Evolutionary conservation across 2,797 vertebrate species (phyloP), one percentile per base, ranked within the genome.

Genomic region (Sciaenops ocellatus): DNA sequence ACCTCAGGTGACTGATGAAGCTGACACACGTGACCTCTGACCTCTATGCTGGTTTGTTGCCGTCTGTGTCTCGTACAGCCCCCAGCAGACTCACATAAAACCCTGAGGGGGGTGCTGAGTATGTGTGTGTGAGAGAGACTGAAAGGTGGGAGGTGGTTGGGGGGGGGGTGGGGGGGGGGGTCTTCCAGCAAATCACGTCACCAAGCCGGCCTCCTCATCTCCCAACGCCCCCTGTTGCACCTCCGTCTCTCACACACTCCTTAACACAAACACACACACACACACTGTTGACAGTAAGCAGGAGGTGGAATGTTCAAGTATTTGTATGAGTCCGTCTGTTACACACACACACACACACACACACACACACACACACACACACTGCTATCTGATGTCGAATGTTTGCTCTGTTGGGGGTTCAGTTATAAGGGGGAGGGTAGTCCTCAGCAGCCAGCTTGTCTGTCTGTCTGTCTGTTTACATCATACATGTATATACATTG

Each of bases 221-320:
- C 78, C 30, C 42, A 80, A 20, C 10, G n/a, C 63, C 64, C 62
- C 26, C 28, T 22, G 38, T 41, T 61, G 18, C 57, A 56, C 64
- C 41, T 30, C 41, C 51, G 55, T 71, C 78, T 69, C 67, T 63
- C 65, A 75, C 65, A 73, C 61, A 60, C 62, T 20, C 24, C 42
- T 52, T n/a, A 55, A 66, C 44, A 56, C 73, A 72, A 73, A 66
- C 22, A 56, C 34, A 69, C 34, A 57, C 76, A 54, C 80, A 80
- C 64, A 71, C 51, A 76, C 51, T 87, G 88, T 91, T 93, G 92
- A 94, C 89, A 89, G 91, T 94, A 93, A 94, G 88, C 89, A 90
- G 84, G 69, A 78, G 67, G 82, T 83, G 86, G 90, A 90, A 93
- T 93, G 89, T 83, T 22, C 1, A 60, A 77, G 71, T 76, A 77